Evolutionary conservation across 2,797 vertebrate genomes (phyloP).

Genomic region (Merluccius polli): DNA sequence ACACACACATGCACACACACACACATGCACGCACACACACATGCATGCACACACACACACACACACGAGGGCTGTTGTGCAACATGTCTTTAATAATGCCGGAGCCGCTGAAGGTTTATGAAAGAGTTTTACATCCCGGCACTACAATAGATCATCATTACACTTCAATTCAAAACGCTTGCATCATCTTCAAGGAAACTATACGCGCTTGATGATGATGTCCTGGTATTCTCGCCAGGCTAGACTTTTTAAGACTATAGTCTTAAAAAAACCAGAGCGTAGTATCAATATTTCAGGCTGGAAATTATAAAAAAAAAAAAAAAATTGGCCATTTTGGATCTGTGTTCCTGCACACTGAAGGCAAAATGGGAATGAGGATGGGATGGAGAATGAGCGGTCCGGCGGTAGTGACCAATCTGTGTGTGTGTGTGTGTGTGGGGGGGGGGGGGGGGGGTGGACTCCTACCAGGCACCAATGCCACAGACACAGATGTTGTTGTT

Average conservation of each 20-base stretch:
- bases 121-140: conserved; percentile 46
- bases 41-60: conserved; percentile 6
- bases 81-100: conserved; percentile 55
- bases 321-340: too few relatives aligned
- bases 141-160: conserved; percentile 62
- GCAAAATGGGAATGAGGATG: too few relatives aligned
- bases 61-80: conserved; percentile 16
- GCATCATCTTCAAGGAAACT: conserved; percentile 63
- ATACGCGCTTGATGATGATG: conserved; percentile 42
- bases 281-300: background rate
- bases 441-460: too few relatives aligned
- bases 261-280: background rate
- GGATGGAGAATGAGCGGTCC: too few relatives aligned
- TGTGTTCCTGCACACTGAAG: too few relatives aligned
- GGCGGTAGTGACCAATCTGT: too few relatives aligned
- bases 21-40: background rate
- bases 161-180: conserved; percentile 60
- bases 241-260: background rate
- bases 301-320: background rate
- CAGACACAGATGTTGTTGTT: too few relatives aligned
- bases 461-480: too few relatives aligned
- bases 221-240: background rate
- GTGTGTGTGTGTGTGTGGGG: too few relatives aligned
- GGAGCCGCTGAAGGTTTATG: conserved; percentile 58
- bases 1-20: conserved; percentile 1